Percentiles rank a stretch among this genome's conserved stretches.
Evolutionary conservation across 2,797 vertebrate species (phyloP).

Genomic region (Acipenser ruthenus): DNA sequence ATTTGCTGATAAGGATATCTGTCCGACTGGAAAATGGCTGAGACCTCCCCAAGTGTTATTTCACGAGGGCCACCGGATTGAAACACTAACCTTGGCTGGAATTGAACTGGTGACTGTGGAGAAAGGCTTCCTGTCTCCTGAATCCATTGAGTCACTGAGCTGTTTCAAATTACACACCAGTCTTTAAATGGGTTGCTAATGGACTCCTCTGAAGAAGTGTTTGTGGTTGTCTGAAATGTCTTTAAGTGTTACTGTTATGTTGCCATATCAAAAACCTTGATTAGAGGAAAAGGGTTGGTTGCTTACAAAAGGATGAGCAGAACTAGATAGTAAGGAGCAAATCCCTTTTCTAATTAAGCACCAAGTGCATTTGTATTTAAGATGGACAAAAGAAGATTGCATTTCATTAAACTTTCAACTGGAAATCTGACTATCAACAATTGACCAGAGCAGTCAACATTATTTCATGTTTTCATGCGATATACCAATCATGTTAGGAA

Average conservation of each 20-base stretch:
- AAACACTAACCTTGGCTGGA: conserved; percentile 1
- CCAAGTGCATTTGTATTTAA: conserved; percentile 9
- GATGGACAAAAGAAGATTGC: conserved; percentile 15
- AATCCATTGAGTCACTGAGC: background rate
- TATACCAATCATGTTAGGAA: background rate
- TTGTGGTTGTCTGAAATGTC: background rate
- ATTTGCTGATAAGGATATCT: no score
- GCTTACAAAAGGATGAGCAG: no score
- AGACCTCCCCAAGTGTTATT: no score
- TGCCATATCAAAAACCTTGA: no score
- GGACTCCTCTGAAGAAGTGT: background rate
- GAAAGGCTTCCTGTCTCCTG: background rate
- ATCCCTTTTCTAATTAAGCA: conserved; percentile 9
- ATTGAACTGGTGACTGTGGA: background rate
- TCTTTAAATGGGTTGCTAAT: background rate
- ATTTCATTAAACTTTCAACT: conserved; percentile 18
- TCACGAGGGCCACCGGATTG: background rate
- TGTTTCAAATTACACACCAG: background rate
- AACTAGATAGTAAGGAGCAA: conserved; percentile 1
- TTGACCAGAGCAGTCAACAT: conserved; percentile 19
- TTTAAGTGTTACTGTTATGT: no score
- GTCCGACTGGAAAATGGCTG: no score
- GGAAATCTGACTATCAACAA: conserved; percentile 17
- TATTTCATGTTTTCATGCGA: conserved; percentile 12
- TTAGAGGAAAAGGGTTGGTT: no score